Evolutionary conservation across 23 tunicate species (phyloP).

Genomic region (Diplosoma virens): DNA sequence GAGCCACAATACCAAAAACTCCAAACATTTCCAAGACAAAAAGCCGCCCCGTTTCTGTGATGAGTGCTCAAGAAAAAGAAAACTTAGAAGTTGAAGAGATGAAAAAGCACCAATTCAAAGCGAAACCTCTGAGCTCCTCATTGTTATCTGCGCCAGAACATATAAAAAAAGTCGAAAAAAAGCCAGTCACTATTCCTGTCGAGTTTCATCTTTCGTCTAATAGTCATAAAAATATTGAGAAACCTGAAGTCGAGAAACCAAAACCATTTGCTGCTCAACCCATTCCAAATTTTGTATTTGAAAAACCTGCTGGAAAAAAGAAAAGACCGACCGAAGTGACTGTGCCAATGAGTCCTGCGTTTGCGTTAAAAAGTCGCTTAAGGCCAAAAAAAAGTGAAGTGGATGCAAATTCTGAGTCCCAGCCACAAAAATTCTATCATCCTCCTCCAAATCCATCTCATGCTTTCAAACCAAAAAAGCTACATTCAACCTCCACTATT

Average conservation of each 20-base stretch:
- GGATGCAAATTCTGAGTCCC: background rate
- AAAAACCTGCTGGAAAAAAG: slow-evolving; percentile 33
- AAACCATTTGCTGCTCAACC: slow-evolving; percentile 42
- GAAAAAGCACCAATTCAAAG: slow-evolving; percentile 45
- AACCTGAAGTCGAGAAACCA: slow-evolving; percentile 4
- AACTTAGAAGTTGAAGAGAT: slow-evolving; percentile 63
- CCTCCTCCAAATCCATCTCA: slow-evolving; percentile 5
- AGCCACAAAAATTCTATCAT: slow-evolving; percentile 7
- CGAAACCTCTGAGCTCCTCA: slow-evolving; percentile 13
- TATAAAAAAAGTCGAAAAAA: slow-evolving; percentile 9
- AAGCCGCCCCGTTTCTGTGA: slow-evolving; percentile 9
- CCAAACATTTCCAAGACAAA: slow-evolving; percentile 50
- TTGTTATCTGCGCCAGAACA: slow-evolving; percentile 5
- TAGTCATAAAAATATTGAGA: background rate
- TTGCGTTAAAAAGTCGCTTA: slow-evolving; percentile 45
- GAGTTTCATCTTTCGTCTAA: slow-evolving; percentile 35
- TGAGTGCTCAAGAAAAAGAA: slow-evolving; percentile 59
- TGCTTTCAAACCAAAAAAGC: slow-evolving; percentile 3
- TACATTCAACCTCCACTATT: background rate
- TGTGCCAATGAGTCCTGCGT: slow-evolving; percentile 59
- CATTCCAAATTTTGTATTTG: slow-evolving; percentile 16
- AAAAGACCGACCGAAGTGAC: slow-evolving; percentile 27
- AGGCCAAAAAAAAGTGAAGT: background rate
- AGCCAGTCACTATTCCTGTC: slow-evolving; percentile 23
- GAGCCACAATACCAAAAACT: slow-evolving; percentile 49